Conservation (phyloP, 2,797 vertebrate species). For the Sebastes kiyomatsui region DNA sequence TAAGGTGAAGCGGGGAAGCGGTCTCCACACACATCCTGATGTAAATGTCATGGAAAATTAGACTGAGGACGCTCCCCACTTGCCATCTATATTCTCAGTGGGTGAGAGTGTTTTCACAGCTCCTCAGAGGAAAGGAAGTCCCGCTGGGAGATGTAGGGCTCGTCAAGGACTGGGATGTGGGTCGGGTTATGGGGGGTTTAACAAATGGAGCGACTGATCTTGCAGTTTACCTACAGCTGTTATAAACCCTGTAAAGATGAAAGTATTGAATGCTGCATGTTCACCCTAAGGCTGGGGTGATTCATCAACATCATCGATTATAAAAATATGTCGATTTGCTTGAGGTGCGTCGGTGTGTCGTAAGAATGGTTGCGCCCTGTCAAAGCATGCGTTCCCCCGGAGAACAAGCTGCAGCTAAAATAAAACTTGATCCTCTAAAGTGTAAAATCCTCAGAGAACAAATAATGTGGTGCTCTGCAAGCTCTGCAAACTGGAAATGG, state of each 20-base stretch:
- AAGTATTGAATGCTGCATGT: not conserved
- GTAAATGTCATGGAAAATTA: conserved; percentile 52
- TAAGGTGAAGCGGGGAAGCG: not conserved
- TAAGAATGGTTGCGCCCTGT: too few relatives aligned
- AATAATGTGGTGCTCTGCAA: too few relatives aligned
- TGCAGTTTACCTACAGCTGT: conserved; percentile 17
- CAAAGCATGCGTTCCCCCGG: too few relatives aligned
- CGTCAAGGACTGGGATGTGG: not conserved
- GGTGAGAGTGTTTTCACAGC: conserved; percentile 31
- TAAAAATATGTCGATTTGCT: too few relatives aligned
- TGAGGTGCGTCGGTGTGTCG: too few relatives aligned
- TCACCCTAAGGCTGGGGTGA: not conserved
- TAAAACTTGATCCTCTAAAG: too few relatives aligned
- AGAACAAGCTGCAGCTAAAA: too few relatives aligned
- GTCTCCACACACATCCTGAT: conserved; percentile 25
- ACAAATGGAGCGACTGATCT: conserved; percentile 11
- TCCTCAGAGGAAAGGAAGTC: conserved; percentile 26
- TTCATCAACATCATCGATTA: too few relatives aligned
- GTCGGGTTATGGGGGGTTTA: not conserved
- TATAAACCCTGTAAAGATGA: not conserved
- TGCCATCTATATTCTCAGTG: conserved; percentile 20
- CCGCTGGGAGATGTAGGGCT: conserved; percentile 29
- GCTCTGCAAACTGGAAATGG: too few relatives aligned
- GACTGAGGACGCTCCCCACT: not conserved
- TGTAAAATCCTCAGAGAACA: too few relatives aligned